These are phyloP conservation scores for Pygoscelis adeliae DNA, from an alignment of 2,113 vertebrate genomes.

Conservation along the genomic window DNA sequence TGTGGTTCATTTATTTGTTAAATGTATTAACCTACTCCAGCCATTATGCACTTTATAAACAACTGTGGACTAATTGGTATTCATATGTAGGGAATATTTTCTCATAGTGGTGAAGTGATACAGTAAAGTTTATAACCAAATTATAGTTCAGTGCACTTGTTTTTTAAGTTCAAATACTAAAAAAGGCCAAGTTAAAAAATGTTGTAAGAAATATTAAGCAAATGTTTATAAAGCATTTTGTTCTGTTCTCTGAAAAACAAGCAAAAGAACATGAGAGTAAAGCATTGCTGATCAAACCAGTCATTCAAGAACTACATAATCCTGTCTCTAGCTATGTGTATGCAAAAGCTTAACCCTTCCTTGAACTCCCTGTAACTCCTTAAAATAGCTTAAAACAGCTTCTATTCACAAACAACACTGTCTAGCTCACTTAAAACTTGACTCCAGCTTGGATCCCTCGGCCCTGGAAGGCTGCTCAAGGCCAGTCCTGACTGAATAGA, in stretches of 20 bases:
- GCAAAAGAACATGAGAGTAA: not conserved
- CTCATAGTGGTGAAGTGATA: not conserved
- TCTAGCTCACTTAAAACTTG: not conserved
- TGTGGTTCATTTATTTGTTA: slow-evolving; percentile 40
- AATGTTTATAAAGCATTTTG: not conserved
- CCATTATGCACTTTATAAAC: slow-evolving; percentile 30
- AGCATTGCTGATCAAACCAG: not conserved
- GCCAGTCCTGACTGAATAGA: not conserved
- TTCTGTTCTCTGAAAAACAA: not conserved
- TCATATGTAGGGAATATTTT: slow-evolving; percentile 14
- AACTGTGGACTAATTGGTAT: slow-evolving; percentile 19
- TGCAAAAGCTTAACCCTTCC: slow-evolving; percentile 9
- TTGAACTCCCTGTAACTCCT: not conserved
- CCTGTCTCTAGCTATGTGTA: not conserved
- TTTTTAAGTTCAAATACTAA: not conserved
- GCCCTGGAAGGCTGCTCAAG: not conserved
- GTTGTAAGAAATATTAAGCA: not conserved
- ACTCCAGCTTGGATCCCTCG: not conserved
- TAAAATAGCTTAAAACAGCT: not conserved
- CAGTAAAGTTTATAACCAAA: not conserved
- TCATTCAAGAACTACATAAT: not conserved
- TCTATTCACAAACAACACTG: not conserved
- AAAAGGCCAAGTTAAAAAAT: not conserved
- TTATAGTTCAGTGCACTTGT: not conserved
- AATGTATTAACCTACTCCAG: slow-evolving; percentile 33